Percentiles rank a stretch among this genome's conserved stretches.
Conservation (phyloP, 2,113 vertebrate species). For the Sus scrofa region DNA sequence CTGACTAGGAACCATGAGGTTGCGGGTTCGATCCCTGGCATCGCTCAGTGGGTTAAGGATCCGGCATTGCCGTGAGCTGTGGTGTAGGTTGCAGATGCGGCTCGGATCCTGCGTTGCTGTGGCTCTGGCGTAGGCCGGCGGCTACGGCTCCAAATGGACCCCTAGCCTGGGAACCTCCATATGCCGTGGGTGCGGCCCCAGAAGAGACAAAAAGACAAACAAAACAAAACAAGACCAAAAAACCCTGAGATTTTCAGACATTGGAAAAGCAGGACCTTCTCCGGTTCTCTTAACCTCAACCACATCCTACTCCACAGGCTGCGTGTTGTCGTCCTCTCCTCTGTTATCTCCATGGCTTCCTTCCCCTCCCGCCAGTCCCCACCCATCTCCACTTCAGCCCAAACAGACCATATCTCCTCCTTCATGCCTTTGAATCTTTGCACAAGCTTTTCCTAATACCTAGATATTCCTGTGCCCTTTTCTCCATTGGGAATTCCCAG, state of each 20-base stretch:
- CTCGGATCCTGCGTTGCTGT: too few species aligned
- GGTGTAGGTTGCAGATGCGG: too few species aligned
- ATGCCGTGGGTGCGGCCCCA: too few species aligned
- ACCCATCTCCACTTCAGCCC: not conserved
- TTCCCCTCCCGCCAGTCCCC: not conserved
- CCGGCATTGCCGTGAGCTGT: too few species aligned
- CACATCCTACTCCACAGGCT: accelerated
- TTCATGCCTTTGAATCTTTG: constrained; percentile 2
- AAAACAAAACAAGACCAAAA: too few species aligned
- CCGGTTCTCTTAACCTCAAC: not conserved
- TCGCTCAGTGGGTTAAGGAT: too few species aligned
- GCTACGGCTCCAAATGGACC: too few species aligned
- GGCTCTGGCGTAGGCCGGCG: too few species aligned
- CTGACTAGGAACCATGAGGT: too few species aligned
- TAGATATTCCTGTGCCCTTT: not conserved
- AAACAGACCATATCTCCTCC: not conserved
- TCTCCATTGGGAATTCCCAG: not conserved
- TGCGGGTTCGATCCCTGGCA: too few species aligned
- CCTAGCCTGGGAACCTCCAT: too few species aligned
- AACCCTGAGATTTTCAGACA: not conserved
- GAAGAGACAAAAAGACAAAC: too few species aligned
- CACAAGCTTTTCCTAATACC: not conserved
- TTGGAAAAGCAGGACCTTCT: not conserved
- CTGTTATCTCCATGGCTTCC: accelerated
- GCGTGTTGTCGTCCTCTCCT: not conserved